Evolutionary conservation across 2,888 invertebrate species (phyloP).

Genomic region (Melanostoma scalare): DNA sequence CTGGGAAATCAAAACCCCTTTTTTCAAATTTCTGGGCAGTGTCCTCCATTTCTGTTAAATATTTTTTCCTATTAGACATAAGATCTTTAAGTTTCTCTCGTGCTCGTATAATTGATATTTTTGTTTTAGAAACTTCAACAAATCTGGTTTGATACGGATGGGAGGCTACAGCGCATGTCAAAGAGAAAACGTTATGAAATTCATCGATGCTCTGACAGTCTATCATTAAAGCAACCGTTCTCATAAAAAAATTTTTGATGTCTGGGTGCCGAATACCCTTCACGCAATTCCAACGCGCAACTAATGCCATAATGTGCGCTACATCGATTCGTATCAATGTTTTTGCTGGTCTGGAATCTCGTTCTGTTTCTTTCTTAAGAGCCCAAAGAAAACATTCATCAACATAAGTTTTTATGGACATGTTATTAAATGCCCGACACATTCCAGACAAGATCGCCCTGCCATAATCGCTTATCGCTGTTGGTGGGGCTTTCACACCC

Average conservation of each 20-base stretch:
- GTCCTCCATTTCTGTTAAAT: too few relatives aligned
- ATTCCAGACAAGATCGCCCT: neutral
- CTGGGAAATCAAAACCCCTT: too few relatives aligned
- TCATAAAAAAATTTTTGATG: too few relatives aligned
- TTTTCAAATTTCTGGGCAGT: too few relatives aligned
- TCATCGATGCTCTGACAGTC: neutral
- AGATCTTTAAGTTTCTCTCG: neutral
- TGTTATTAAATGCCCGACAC: slow-evolving; percentile 1
- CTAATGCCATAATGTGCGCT: too few relatives aligned
- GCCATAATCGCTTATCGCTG: slow-evolving; percentile 3
- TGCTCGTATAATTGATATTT: neutral
- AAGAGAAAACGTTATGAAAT: neutral
- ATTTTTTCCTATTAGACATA: neutral
- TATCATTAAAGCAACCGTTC: neutral
- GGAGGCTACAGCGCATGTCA: neutral
- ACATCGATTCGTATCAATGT: too few relatives aligned
- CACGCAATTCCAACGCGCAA: too few relatives aligned
- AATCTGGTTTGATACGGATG: neutral
- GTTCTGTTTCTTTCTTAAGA: too few relatives aligned
- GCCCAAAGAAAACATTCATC: neutral
- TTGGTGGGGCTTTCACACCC: neutral
- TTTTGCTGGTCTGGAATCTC: too few relatives aligned
- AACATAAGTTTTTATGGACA: neutral
- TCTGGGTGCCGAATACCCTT: too few relatives aligned
- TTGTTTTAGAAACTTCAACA: neutral